These are phyloP conservation scores for Caenorhabditis zanzibari DNA, from an alignment of 2,888 invertebrate species.

Conservation along the genomic window DNA sequence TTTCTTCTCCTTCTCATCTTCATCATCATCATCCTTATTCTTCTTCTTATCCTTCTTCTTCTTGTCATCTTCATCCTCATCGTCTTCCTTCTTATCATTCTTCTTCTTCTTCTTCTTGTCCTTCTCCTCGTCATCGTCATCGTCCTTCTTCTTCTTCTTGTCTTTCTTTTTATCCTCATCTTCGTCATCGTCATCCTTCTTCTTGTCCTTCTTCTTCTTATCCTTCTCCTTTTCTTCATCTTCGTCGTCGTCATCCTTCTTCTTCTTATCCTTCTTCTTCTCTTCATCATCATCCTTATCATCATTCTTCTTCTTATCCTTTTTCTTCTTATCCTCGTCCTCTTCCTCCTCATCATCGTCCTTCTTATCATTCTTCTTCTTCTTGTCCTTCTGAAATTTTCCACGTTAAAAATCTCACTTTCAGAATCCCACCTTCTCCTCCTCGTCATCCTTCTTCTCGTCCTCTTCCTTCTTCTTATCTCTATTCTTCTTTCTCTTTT, in stretches of 20 bases:
- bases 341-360: constrained; percentile 23
- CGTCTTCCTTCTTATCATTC: not conserved
- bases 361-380: constrained; percentile 2
- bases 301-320: constrained; percentile 13
- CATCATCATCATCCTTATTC: constrained; percentile 3
- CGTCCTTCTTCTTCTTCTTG: constrained; percentile 5
- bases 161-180: constrained; percentile 23
- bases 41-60: constrained; percentile 23
- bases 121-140: not conserved
- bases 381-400: constrained; percentile 12
- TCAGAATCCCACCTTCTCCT: constrained; percentile 1
- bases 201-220: constrained; percentile 14
- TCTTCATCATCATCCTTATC: constrained; percentile 23
- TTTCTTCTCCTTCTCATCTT: not conserved
- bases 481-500: constrained; percentile 28
- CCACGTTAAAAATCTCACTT: too few species aligned
- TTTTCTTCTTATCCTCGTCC: constrained; percentile 23
- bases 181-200: constrained; percentile 19
- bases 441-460: constrained; percentile 26
- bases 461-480: constrained; percentile 37
- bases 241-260: constrained; percentile 13
- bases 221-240: constrained; percentile 10
- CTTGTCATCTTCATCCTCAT: constrained; percentile 5
- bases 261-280: constrained; percentile 26
- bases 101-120: not conserved